Evolutionary conservation across 2,888 invertebrate species (phyloP).

Genomic region (Tromatobia lineatoria): DNA sequence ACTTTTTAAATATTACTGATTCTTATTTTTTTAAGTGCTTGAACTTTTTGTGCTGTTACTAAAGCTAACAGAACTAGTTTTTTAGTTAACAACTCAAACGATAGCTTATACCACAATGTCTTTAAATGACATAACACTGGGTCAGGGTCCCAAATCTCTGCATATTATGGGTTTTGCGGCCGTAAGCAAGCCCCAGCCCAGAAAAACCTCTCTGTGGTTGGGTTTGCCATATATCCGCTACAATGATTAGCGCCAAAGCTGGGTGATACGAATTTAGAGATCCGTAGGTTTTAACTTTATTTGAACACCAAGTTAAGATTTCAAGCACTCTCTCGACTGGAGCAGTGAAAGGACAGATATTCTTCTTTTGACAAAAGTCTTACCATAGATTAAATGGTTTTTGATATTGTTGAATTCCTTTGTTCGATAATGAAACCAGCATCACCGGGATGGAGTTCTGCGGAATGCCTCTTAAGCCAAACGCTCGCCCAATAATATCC

Average conservation of each 20-base stretch:
- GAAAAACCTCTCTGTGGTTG: conserved; percentile 69
- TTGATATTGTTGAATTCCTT: conserved; percentile 72
- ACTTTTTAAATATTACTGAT: conserved; percentile 8
- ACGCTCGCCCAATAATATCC: conserved; percentile 71
- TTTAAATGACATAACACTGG: conserved; percentile 46
- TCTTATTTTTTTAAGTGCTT: conserved; percentile 33
- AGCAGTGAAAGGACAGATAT: conserved; percentile 24
- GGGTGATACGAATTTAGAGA: conserved; percentile 72
- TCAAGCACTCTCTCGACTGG: conserved; percentile 20
- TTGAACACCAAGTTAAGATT: conserved; percentile 32
- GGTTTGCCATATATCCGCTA: conserved; percentile 65
- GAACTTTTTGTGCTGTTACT: conserved; percentile 38
- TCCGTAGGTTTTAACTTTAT: conserved; percentile 66
- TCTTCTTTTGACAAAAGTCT: conserved; percentile 66
- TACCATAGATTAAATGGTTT: conserved; percentile 71
- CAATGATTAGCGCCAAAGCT: conserved; percentile 72
- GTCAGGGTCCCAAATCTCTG: conserved; percentile 74
- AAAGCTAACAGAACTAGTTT: conserved; percentile 44
- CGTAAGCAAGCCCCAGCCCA: conserved; percentile 70
- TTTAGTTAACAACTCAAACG: conserved; percentile 24
- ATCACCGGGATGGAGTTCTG: conserved; percentile 50
- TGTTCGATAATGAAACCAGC: conserved; percentile 68
- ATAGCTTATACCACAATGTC: background rate
- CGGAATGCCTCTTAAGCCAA: conserved; percentile 62
- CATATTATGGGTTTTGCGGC: conserved; percentile 68